Percentiles rank a stretch among this genome's conserved stretches.
These are phyloP conservation scores for Pachypanchax playfairii DNA, from an alignment of 2,113 vertebrate species.

Conservation along the genomic window DNA sequence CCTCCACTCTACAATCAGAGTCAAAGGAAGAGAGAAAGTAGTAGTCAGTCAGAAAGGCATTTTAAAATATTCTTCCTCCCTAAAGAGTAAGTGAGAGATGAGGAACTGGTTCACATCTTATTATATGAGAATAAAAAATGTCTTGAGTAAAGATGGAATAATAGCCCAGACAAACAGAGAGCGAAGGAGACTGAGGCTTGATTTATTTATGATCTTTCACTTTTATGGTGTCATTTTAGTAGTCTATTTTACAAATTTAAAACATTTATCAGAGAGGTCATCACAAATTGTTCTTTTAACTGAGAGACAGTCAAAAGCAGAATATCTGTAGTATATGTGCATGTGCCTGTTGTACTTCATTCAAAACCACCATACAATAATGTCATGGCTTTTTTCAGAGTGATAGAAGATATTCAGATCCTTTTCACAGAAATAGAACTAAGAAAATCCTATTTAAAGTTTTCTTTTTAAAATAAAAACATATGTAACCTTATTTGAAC, in stretches of 20 bases:
- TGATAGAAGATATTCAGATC: not conserved
- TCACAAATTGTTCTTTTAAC: not conserved
- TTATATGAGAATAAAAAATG: slow-evolving; percentile 33
- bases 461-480: no score
- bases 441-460: not conserved
- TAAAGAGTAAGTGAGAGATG: slow-evolving; percentile 25
- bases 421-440: not conserved
- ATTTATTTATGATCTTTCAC: slow-evolving; percentile 13
- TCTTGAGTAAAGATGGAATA: slow-evolving; percentile 17
- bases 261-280: not conserved
- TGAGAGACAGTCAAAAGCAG: not conserved
- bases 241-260: not conserved
- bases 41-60: slow-evolving; percentile 32
- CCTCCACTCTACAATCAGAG: slow-evolving; percentile 43
- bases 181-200: not conserved
- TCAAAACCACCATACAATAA: not conserved
- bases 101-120: slow-evolving; percentile 32
- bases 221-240: slow-evolving; percentile 22
- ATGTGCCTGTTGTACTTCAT: not conserved
- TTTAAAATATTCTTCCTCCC: slow-evolving; percentile 45
- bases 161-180: slow-evolving; percentile 15
- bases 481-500: no score
- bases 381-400: not conserved
- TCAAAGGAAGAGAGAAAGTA: slow-evolving; percentile 32
- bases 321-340: slow-evolving; percentile 10